A percentile compares a stretch with the other conserved stretches of the same genome.
Evolutionary conservation across 2,797 vertebrate species (phyloP).

Genomic region (Gymnoscopelus microlampas): DNA sequence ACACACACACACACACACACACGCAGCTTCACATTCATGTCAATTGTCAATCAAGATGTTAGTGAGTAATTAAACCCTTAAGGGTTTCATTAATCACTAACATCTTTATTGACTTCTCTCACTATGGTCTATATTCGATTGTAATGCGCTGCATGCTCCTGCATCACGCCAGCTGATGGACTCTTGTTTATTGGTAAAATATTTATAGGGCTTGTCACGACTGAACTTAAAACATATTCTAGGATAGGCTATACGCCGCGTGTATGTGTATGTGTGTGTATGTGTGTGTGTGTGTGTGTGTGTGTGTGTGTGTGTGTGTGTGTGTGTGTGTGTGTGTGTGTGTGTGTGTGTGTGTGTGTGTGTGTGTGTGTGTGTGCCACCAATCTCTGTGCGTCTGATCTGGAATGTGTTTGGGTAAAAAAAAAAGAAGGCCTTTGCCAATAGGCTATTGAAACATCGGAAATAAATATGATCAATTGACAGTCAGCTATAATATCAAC

Average conservation of each 20-base stretch:
- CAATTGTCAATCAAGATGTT: slow-evolving; percentile 1
- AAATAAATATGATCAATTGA: slow-evolving; percentile 29
- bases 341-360: too few relatives aligned
- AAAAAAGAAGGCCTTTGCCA: slow-evolving; percentile 37
- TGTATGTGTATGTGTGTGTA: too few relatives aligned
- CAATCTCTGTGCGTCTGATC: slow-evolving; percentile 9
- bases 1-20: slow-evolving; percentile 36
- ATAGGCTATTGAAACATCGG: slow-evolving; percentile 64
- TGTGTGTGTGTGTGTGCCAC: background rate
- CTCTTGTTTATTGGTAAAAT: slow-evolving; percentile 71
- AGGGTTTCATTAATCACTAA: too few relatives aligned
- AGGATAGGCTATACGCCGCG: too few relatives aligned
- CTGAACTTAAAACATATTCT: slow-evolving; percentile 41
- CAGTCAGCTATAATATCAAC: slow-evolving; percentile 53
- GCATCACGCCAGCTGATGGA: slow-evolving; percentile 70
- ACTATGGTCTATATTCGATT: slow-evolving; percentile 33
- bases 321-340: too few relatives aligned
- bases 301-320: too few relatives aligned
- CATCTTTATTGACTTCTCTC: slow-evolving; percentile 17
- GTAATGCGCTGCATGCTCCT: slow-evolving; percentile 43
- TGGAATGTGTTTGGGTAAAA: slow-evolving; percentile 27
- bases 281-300: too few relatives aligned
- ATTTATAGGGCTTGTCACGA: slow-evolving; percentile 72
- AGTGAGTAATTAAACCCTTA: too few relatives aligned
- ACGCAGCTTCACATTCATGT: slow-evolving; percentile 11